A percentile compares a stretch with the other conserved stretches of the same genome.
phyloP scores from a whole-genome alignment of 1,140 invertebrate genomes.

The Zaprionus ghesquierei region DNA sequence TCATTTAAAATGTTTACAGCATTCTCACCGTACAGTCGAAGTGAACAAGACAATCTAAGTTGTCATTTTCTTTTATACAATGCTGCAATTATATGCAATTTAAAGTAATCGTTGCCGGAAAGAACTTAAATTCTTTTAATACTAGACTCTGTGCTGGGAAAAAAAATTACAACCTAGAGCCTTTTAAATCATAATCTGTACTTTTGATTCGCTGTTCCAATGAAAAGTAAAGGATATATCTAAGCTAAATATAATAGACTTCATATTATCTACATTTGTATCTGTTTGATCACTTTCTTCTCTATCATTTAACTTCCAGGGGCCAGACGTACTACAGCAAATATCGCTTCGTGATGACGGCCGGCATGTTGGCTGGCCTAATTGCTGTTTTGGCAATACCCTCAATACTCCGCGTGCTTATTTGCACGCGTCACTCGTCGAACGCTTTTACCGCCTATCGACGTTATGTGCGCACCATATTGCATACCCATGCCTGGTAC shows the following conservation, averaged over 20 bases:
- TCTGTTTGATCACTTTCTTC: not conserved
- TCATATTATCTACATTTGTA: not conserved
- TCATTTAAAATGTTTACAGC: not conserved
- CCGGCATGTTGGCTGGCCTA: constrained; percentile 86
- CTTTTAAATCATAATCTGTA: too few species aligned
- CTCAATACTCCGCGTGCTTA: constrained; percentile 86
- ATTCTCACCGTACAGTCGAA: not conserved
- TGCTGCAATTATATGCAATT: not conserved
- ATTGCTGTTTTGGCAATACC: constrained; percentile 86
- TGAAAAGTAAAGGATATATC: too few species aligned
- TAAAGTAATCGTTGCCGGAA: not conserved
- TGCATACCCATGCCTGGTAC: constrained; percentile 90
- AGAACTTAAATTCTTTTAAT: not conserved
- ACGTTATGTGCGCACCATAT: constrained; percentile 89
- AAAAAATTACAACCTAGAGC: too few species aligned
- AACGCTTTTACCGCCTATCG: constrained; percentile 87
- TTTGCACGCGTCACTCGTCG: constrained; percentile 87
- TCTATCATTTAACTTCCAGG: constrained; percentile 68
- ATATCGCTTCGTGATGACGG: constrained; percentile 85
- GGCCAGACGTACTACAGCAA: constrained; percentile 87
- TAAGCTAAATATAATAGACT: too few species aligned
- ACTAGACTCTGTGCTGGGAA: not conserved
- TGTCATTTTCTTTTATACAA: not conserved
- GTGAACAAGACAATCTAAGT: not conserved
- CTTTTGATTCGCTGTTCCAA: too few species aligned